These are phyloP conservation scores for Leucophenga varia DNA, from an alignment of 1,140 invertebrate genomes.

Conservation along the genomic window DNA sequence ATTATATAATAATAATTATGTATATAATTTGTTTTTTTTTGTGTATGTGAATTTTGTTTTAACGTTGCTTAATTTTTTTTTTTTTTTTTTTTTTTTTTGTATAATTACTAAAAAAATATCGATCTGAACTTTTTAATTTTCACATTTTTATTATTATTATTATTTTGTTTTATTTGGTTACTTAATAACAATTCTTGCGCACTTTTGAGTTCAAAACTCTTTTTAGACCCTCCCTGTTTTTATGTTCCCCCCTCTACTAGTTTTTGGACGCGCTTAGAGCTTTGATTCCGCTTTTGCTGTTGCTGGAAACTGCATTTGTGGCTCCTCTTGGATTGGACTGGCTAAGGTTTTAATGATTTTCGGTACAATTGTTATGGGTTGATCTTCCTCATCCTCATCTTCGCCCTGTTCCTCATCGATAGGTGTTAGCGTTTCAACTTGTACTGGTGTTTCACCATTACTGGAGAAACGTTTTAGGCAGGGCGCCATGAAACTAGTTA, in stretches of 20 bases:
- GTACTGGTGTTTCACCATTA: slow-evolving; percentile 60
- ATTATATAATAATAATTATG: no score
- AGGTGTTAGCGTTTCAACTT: slow-evolving; percentile 72
- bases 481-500: slow-evolving; percentile 83
- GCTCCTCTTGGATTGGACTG: slow-evolving; percentile 58
- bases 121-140: slow-evolving; percentile 18
- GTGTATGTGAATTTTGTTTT: not conserved
- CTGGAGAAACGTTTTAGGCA: slow-evolving; percentile 65
- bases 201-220: slow-evolving; percentile 29
- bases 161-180: not conserved
- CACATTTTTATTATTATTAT: slow-evolving; percentile 9
- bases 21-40: no score
- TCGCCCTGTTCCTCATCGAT: slow-evolving; percentile 81
- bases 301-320: slow-evolving; percentile 27
- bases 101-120: slow-evolving; percentile 33
- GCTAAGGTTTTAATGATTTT: slow-evolving; percentile 68
- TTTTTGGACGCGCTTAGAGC: slow-evolving; percentile 31
- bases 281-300: slow-evolving; percentile 41
- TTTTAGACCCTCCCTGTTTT: not conserved
- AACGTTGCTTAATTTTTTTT: slow-evolving; percentile 3
- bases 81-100: slow-evolving; percentile 11
- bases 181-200: not conserved
- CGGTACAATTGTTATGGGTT: slow-evolving; percentile 69
- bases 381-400: slow-evolving; percentile 71
- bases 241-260: slow-evolving; percentile 5